Base-by-base conservation (phyloP, 2,797 vertebrate species). In the Crypturellus tataupa region DNA sequence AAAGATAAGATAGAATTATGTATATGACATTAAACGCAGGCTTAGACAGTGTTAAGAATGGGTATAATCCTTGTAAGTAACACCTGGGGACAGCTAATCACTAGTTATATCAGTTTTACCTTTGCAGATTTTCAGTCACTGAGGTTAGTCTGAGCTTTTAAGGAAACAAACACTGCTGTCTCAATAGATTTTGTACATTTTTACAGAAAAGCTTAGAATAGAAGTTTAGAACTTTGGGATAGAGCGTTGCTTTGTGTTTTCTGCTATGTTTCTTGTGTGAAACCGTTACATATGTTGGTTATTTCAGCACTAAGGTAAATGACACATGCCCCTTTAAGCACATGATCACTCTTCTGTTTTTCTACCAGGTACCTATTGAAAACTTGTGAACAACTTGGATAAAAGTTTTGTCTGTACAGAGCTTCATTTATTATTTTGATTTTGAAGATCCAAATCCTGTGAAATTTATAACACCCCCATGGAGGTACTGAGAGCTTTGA, bases 41-140 rank as follows among this genome's bases (percentile, higher is more conserved):
- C 59, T 79, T 76, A 87, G 42, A 44, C 33, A 91, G 73, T 73
- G 58, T 64, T 81, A 84, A 68, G 90, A 88, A 70, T 18, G 83
- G 35, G 39, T 93, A 75, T 87, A 91, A 83, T 91, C 73, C 75
- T 87, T 67, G 59, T 81, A 93, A 93, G 85, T 91, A 94, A 94
- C 2, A 35, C 59, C 19, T 69, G 56, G 33, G 75, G 70, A 93
- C 33, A 73, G 77, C 89, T 87, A 93, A 94, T 82, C 67, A 92
- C 37, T 31, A 76, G 77, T 81, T 94, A 53, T 37, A 84, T 29
- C 63, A 67, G 76, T 88, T 84, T 79, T 56, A 6, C 77, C 67
- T 37, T 70, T 90, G 27, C 40, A 51, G 55, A 63, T 87, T 73
- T 94, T 91, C 79, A 89, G 76, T 94, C 72, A 92, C 37, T 87